phyloP scores from a whole-genome alignment of 2,113 vertebrate genomes.

The Pseudopipra pipra region DNA sequence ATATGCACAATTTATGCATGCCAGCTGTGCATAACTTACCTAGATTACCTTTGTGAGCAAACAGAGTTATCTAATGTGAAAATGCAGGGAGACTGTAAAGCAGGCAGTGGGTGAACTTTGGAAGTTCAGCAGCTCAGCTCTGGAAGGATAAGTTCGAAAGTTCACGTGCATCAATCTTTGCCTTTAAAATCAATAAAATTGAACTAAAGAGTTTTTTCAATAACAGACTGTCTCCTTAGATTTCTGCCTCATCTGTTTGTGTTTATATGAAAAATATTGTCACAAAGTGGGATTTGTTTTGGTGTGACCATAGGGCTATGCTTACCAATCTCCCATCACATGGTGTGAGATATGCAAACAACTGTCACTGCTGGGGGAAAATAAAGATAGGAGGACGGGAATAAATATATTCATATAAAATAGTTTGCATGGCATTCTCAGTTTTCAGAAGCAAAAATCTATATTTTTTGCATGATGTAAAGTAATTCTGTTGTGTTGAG shows the following conservation, averaged over 20 bases:
- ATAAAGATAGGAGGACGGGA: neutral
- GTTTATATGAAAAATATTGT: neutral
- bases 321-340: neutral
- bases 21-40: constrained; percentile 67
- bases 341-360: neutral
- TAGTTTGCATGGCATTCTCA: neutral
- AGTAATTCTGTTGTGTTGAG: neutral
- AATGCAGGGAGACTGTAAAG: neutral
- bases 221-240: neutral
- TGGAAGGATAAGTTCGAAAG: neutral
- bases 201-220: neutral
- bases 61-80: constrained; percentile 44
- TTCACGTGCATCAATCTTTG: neutral
- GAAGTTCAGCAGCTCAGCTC: neutral
- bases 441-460: neutral
- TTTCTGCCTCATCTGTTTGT: constrained; percentile 14
- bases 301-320: neutral
- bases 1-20: constrained; percentile 71
- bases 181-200: constrained; percentile 42
- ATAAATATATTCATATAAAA: neutral
- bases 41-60: constrained; percentile 63
- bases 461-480: neutral
- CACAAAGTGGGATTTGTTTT: neutral
- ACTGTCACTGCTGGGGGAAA: neutral
- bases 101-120: neutral